These are phyloP conservation scores for Pseudomyrmex sp. DNA, from an alignment of 1,140 invertebrate genomes.

Conservation along the genomic window DNA sequence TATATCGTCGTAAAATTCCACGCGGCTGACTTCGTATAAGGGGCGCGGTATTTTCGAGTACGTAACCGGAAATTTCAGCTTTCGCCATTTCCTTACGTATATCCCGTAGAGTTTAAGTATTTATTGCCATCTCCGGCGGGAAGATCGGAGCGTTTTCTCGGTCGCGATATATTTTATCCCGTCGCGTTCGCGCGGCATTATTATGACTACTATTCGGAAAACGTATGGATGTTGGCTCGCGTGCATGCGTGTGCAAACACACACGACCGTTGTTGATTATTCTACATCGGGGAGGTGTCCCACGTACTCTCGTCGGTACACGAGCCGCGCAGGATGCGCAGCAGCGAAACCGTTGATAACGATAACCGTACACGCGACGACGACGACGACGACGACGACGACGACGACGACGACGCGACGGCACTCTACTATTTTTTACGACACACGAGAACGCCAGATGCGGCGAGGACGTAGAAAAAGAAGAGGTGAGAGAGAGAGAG, in stretches of 20 bases:
- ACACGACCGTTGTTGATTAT: conserved; percentile 31
- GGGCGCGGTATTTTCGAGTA: not conserved
- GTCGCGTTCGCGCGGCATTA: not conserved
- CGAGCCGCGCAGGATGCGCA: conserved; percentile 20
- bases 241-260: not conserved
- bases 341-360: conserved; percentile 60
- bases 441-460: conserved; percentile 49
- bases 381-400: conserved; percentile 30
- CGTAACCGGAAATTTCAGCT: conserved; percentile 24
- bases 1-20: conserved; percentile 39
- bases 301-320: not conserved
- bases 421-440: conserved; percentile 43
- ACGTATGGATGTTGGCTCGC: conserved; percentile 2
- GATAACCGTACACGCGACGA: conserved; percentile 64
- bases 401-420: not conserved
- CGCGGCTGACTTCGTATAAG: not conserved
- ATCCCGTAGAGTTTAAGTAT: conserved; percentile 40
- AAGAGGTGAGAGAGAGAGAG: conserved; percentile 42
- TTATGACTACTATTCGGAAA: conserved; percentile 16
- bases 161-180: conserved; percentile 24
- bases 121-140: conserved; percentile 46
- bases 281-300: conserved; percentile 5
- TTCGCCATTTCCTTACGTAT: conserved; percentile 27
- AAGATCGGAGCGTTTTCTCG: conserved; percentile 22
- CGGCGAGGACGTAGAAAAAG: conserved; percentile 32